Evolutionary conservation across 2,888 invertebrate species (phyloP).

Genomic region (Malthinus seriepunctatus): DNA sequence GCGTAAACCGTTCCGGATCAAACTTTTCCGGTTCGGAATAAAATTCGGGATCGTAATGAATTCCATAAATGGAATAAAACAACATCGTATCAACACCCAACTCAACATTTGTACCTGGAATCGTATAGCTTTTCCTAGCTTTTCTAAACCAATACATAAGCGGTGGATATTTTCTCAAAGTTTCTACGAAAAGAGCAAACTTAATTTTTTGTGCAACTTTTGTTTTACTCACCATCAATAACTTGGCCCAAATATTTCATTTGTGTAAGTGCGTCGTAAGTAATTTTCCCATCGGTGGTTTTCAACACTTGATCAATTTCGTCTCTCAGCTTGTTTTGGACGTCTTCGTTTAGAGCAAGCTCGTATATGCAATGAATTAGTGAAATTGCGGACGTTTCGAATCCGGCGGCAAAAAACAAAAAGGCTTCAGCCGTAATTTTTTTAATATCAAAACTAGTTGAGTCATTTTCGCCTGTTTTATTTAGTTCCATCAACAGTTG

Average conservation of each 20-base stretch:
- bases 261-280: constrained; percentile 55
- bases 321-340: constrained; percentile 52
- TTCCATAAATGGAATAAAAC: constrained; percentile 7
- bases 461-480: not conserved
- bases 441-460: too few relatives aligned
- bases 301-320: constrained; percentile 52
- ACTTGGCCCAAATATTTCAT: constrained; percentile 57
- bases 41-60: constrained; percentile 17
- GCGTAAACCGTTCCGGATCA: constrained; percentile 15
- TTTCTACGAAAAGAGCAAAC: constrained; percentile 9
- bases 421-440: constrained; percentile 34
- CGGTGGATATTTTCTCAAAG: constrained; percentile 24
- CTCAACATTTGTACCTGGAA: constrained; percentile 11
- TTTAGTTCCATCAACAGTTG: constrained; percentile 51
- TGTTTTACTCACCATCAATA: constrained; percentile 36
- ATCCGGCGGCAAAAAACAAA: constrained; percentile 44
- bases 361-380: constrained; percentile 57
- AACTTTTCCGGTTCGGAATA: constrained; percentile 18
- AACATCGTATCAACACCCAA: constrained; percentile 9
- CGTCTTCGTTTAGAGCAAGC: constrained; percentile 53
- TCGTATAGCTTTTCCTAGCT: constrained; percentile 6
- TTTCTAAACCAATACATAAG: constrained; percentile 8
- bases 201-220: too few relatives aligned
- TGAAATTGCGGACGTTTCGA: constrained; percentile 48
- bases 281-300: constrained; percentile 49